Conservation (phyloP, 1,140 invertebrate genomes). For the Pomacea maculata region DNA sequence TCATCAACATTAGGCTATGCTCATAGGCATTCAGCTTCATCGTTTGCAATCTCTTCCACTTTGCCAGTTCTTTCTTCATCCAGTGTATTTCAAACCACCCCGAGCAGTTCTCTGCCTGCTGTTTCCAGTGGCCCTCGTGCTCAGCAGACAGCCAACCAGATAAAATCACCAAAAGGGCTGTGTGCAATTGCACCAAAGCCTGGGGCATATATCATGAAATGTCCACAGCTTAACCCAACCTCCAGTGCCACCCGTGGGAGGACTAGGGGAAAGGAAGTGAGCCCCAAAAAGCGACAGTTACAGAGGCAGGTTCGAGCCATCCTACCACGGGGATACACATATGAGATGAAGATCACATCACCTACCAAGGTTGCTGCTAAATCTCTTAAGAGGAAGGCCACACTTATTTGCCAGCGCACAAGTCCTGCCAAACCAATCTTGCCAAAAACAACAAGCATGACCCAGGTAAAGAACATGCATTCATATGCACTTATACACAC, state of each 20-base stretch:
- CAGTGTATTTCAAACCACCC: too few relatives aligned
- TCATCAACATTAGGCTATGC: too few relatives aligned
- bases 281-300: slow-evolving; percentile 47
- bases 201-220: not conserved
- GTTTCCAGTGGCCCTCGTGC: too few relatives aligned
- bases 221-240: too few relatives aligned
- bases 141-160: too few relatives aligned
- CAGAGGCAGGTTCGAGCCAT: slow-evolving; percentile 49
- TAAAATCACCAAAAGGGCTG: slow-evolving; percentile 39
- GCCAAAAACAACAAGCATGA: not conserved
- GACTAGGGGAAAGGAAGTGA: slow-evolving; percentile 29
- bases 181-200: slow-evolving; percentile 32
- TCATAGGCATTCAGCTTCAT: too few relatives aligned
- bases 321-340: slow-evolving; percentile 52
- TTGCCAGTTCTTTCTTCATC: too few relatives aligned
- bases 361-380: slow-evolving; percentile 52
- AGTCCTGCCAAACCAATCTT: slow-evolving; percentile 27
- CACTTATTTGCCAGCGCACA: slow-evolving; percentile 26
- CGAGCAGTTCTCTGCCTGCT: too few relatives aligned
- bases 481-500: too few relatives aligned
- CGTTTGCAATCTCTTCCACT: too few relatives aligned
- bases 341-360: slow-evolving; percentile 45
- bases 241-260: not conserved
- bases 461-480: not conserved
- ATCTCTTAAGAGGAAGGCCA: slow-evolving; percentile 40